Percentiles rank a stretch among this genome's conserved stretches.
phyloP scores from a whole-genome alignment of 2,888 invertebrate species.

The Pilophorus perplexus region DNA sequence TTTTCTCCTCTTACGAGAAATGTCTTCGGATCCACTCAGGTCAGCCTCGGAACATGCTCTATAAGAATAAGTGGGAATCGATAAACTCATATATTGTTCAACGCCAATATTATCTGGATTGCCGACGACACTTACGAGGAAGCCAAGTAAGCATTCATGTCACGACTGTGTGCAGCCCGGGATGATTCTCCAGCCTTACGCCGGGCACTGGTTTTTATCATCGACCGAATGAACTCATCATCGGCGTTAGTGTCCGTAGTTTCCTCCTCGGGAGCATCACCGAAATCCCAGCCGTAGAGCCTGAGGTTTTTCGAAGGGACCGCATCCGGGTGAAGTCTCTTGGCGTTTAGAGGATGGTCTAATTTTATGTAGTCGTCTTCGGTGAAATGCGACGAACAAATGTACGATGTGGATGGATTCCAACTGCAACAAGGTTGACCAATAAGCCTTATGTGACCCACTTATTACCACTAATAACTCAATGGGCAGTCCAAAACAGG shows the following conservation, averaged over 20 bases:
- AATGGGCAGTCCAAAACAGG: not conserved
- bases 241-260: not conserved
- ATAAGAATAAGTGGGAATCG: too few relatives aligned
- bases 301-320: conserved; percentile 11
- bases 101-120: too few relatives aligned
- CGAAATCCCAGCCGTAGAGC: conserved; percentile 1
- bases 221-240: not conserved
- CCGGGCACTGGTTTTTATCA: too few relatives aligned
- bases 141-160: not conserved
- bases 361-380: conserved; percentile 4
- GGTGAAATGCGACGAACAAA: conserved; percentile 19
- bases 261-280: not conserved
- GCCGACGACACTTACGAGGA: too few relatives aligned
- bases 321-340: not conserved
- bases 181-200: not conserved
- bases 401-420: not conserved
- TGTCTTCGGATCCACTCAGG: too few relatives aligned
- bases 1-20: too few relatives aligned
- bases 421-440: not conserved
- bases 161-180: not conserved
- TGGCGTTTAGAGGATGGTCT: not conserved
- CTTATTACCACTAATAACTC: not conserved
- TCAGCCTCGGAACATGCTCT: too few relatives aligned
- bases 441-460: not conserved
- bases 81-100: too few relatives aligned